Evolutionary conservation across 1,140 invertebrate species (phyloP).

Genomic region (Tribolium castaneum): DNA sequence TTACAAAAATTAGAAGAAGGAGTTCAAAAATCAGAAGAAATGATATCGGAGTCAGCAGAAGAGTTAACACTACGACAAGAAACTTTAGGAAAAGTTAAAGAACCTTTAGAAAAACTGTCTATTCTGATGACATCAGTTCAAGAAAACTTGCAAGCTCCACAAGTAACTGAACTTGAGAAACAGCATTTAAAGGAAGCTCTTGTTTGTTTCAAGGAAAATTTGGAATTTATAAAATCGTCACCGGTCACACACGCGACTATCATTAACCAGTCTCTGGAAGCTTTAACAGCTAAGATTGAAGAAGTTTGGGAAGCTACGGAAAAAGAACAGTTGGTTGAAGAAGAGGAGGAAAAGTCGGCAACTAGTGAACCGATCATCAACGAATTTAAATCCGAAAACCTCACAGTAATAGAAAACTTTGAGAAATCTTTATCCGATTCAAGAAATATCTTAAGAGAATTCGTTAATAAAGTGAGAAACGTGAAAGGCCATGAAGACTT

Average conservation of each 20-base stretch:
- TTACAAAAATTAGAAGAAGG: constrained; percentile 47
- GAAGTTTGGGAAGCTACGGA: constrained; percentile 34
- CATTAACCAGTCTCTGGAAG: constrained; percentile 39
- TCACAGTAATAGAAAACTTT: background rate
- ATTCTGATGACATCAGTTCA: background rate
- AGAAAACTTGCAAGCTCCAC: background rate
- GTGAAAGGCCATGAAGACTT: constrained; percentile 1
- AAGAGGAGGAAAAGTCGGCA: constrained; percentile 8
- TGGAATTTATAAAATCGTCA: constrained; percentile 37
- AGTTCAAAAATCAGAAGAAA: constrained; percentile 39
- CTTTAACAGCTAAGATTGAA: constrained; percentile 45
- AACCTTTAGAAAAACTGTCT: constrained; percentile 22
- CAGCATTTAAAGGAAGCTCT: constrained; percentile 5
- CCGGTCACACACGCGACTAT: constrained; percentile 2
- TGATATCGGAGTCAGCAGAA: constrained; percentile 27
- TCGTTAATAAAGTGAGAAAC: background rate
- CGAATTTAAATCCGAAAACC: constrained; percentile 8
- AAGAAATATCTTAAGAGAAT: background rate
- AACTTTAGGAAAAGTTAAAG: constrained; percentile 46
- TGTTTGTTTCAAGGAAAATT: constrained; percentile 42
- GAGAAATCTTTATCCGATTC: background rate
- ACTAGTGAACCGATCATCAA: constrained; percentile 2
- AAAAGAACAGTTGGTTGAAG: constrained; percentile 17
- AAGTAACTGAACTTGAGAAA: constrained; percentile 8
- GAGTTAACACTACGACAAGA: constrained; percentile 20